phyloP scores from a whole-genome alignment of 1,140 invertebrate genomes.

The Dufourea novaeangliae region DNA sequence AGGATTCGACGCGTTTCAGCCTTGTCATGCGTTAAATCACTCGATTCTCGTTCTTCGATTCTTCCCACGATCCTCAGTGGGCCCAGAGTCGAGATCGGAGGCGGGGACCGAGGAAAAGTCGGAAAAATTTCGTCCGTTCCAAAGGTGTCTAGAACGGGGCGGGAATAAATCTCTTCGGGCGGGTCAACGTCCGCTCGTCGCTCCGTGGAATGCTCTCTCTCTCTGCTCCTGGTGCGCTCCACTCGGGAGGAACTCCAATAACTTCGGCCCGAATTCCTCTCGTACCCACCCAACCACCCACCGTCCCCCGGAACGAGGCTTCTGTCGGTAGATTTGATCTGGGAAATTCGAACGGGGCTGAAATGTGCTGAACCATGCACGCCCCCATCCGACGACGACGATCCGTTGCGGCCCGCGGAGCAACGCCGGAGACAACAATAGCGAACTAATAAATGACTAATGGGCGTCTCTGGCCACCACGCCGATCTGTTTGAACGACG shows the following conservation, averaged over 20 bases:
- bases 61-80: not conserved
- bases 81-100: constrained; percentile 1
- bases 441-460: constrained; percentile 44
- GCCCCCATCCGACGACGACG: not conserved
- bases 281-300: constrained; percentile 27
- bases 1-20: not conserved
- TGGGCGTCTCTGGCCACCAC: not conserved
- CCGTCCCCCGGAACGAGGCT: constrained; percentile 36
- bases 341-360: constrained; percentile 50
- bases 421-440: constrained; percentile 18
- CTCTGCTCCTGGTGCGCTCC: constrained; percentile 39
- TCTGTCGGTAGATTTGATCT: constrained; percentile 59
- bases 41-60: not conserved
- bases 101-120: constrained; percentile 22
- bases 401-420: not conserved
- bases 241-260: constrained; percentile 57
- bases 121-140: constrained; percentile 53
- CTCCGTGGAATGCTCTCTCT: constrained; percentile 44
- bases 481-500: not conserved
- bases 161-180: constrained; percentile 49
- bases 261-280: constrained; percentile 60
- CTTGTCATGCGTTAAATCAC: not conserved
- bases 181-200: constrained; percentile 57
- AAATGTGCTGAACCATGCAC: constrained; percentile 43
- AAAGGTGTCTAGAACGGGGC: not conserved